phyloP scores from a whole-genome alignment of 2,113 vertebrate genomes.

The Vulpes ferrilata region DNA sequence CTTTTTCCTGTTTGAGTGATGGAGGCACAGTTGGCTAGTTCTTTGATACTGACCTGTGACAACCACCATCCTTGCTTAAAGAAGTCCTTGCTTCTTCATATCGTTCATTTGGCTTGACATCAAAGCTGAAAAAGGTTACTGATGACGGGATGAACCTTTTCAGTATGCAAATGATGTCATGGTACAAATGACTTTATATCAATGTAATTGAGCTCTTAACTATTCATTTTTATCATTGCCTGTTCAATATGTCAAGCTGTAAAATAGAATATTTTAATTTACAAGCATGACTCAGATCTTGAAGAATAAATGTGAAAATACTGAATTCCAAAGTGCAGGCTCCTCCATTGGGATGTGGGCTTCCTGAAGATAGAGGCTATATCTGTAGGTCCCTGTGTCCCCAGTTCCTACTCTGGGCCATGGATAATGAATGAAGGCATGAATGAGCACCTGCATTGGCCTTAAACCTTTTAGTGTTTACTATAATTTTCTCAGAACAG shows the following conservation, averaged over 20 bases:
- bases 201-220: slow-evolving; percentile 36
- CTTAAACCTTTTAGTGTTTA: not conserved
- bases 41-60: slow-evolving; percentile 22
- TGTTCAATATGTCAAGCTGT: slow-evolving; percentile 53
- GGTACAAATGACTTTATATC: slow-evolving; percentile 40
- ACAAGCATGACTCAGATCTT: slow-evolving; percentile 69
- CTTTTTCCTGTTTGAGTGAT: not conserved
- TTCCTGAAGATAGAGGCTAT: not conserved
- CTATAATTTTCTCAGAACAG: not conserved
- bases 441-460: not conserved
- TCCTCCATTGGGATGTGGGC: not conserved
- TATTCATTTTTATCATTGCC: slow-evolving; percentile 65
- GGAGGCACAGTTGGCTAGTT: not conserved
- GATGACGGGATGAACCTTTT: slow-evolving; percentile 57
- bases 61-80: not conserved
- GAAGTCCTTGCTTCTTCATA: not conserved
- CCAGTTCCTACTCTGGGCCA: not conserved
- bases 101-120: slow-evolving; percentile 43
- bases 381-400: not conserved
- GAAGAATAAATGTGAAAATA: slow-evolving; percentile 40
- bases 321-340: not conserved
- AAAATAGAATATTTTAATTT: slow-evolving; percentile 62
- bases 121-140: slow-evolving; percentile 67
- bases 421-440: not conserved
- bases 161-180: slow-evolving; percentile 56